Evolutionary conservation across 2,888 invertebrate species (phyloP).

Genomic region (Tiphia femorata): DNA sequence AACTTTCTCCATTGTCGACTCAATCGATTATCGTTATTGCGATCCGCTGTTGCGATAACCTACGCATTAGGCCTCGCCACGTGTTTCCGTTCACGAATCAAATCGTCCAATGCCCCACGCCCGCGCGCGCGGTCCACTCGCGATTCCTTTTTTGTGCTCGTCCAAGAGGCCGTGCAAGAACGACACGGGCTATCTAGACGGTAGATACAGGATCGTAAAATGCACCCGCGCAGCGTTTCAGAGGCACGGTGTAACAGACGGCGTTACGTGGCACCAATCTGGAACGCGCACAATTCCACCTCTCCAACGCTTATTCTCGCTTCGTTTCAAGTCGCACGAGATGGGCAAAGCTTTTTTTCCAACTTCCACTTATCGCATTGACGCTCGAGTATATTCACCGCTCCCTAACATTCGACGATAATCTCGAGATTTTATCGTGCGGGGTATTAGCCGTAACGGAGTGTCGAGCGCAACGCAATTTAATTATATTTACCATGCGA

Average conservation of each 20-base stretch:
- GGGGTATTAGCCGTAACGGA: conserved; percentile 28
- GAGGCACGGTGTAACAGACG: too few relatives aligned
- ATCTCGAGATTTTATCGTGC: conserved; percentile 41
- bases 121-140: not conserved
- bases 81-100: not conserved
- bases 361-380: not conserved
- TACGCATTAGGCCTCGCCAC: conserved; percentile 25
- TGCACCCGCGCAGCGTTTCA: not conserved
- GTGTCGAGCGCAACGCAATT: conserved; percentile 29
- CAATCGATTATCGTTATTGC: conserved; percentile 54
- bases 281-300: too few relatives aligned
- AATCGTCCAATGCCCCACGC: too few relatives aligned
- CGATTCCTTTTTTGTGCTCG: not conserved
- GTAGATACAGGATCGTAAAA: not conserved
- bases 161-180: not conserved
- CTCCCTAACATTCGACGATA: conserved; percentile 25
- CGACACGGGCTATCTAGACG: not conserved
- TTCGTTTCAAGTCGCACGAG: too few relatives aligned
- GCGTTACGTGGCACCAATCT: conserved; percentile 8
- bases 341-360: conserved; percentile 12
- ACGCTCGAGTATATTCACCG: not conserved
- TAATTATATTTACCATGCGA: conserved; percentile 37
- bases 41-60: conserved; percentile 37
- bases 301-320: too few relatives aligned
- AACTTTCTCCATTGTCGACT: conserved; percentile 63